These are phyloP conservation scores for Pituophis catenifer DNA, from an alignment of 2,113 vertebrate genomes.

Conservation along the genomic window DNA sequence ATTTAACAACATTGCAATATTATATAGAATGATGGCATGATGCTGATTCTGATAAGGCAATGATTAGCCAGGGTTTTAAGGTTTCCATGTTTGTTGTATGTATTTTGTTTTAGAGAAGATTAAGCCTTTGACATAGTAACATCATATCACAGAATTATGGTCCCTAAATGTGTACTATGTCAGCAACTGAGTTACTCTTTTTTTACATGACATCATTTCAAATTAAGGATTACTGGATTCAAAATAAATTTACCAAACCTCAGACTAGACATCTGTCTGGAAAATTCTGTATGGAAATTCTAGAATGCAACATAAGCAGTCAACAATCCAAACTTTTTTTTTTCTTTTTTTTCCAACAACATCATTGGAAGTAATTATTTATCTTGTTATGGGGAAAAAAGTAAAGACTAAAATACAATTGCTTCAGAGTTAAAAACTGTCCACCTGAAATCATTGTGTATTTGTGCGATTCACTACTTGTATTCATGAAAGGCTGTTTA, in stretches of 20 bases:
- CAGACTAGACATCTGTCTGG: not conserved
- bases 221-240: not conserved
- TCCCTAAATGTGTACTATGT: not conserved
- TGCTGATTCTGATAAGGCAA: not conserved
- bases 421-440: not conserved
- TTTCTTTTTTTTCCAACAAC: not conserved
- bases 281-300: rapidly evolving
- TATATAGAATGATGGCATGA: not conserved
- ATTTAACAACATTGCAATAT: not conserved
- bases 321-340: rapidly evolving
- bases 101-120: not conserved
- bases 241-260: not conserved
- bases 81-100: not conserved
- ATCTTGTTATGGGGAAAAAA: not conserved
- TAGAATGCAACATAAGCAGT: rapidly evolving
- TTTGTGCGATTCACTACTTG: not conserved
- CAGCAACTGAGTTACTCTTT: not conserved
- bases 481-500: not conserved
- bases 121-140: not conserved
- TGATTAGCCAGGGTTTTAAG: not conserved
- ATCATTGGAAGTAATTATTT: not conserved
- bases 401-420: not conserved
- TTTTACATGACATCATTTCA: not conserved
- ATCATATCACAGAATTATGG: not conserved
- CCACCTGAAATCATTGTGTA: not conserved